Percentiles rank a stretch among this genome's conserved stretches.
Evolutionary conservation across 2,113 vertebrate genomes (phyloP).

Genomic region (Cebus imitator): DNA sequence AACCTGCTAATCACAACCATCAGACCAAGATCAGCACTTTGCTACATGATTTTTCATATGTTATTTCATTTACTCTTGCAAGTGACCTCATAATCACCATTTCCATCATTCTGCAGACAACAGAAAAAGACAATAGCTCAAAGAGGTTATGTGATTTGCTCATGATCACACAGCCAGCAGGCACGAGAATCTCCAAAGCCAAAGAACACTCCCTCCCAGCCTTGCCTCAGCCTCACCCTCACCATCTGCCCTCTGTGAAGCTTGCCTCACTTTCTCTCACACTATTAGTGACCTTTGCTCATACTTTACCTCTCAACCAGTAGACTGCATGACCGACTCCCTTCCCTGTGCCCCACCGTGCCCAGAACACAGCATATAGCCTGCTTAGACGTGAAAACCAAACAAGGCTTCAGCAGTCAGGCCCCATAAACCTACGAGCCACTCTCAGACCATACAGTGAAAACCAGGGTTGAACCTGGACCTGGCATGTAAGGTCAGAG

Average conservation of each 20-base stretch:
- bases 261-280: background rate
- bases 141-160: background rate
- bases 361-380: background rate
- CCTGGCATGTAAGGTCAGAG: background rate
- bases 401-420: background rate
- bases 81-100: background rate
- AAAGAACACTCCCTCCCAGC: background rate
- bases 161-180: background rate
- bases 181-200: background rate
- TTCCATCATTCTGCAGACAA: background rate
- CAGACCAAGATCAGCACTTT: background rate
- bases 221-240: rapidly evolving
- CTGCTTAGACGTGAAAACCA: too few species aligned
- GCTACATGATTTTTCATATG: background rate
- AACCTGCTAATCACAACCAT: background rate
- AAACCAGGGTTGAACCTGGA: background rate
- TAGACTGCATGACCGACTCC: too few species aligned
- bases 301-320: background rate
- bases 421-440: rapidly evolving
- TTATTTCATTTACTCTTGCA: background rate
- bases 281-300: rapidly evolving
- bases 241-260: rapidly evolving
- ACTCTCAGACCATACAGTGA: background rate
- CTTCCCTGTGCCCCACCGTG: background rate
- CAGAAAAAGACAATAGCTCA: background rate